Evolutionary conservation across 2,113 vertebrate genomes (phyloP), one percentile per base, ranked within the genome.

Genomic region (Syrrhaptes paradoxus): DNA sequence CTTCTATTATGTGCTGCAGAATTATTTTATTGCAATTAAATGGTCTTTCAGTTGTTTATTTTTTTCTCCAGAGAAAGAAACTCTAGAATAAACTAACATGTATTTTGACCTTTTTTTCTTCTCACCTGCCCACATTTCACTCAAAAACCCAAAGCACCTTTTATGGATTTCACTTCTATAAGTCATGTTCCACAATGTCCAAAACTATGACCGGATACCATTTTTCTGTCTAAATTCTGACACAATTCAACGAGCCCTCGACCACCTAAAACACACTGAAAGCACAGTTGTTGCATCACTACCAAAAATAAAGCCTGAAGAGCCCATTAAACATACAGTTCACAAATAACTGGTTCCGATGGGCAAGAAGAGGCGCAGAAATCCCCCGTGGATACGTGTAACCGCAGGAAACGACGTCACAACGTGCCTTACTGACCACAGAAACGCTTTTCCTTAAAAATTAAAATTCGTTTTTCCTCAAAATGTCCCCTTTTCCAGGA

Each of bases 381-480:
- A 59, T 21, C 78, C 74, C 55, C 46, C 24, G 4, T 20, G 46
- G 38, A 19, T 24, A 45, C 1, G 1, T 0, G 49, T 17, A 55
- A 32, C 0, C 7, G 59, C 46, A 71, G 25, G 38, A 70, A 72
- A 48, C 19, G 18, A 29, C 46, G 36, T 32, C 65, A 49, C 67
- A 43, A 6, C 54, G 17, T 45, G 73, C n/a, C 63, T 54, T 16
- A 25, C 2, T 9, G 38, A 70, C 76, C 65, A 9, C 49, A n/a
- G 67, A 55, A 76, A 76, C 11, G 15, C 57, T 76, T 36, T 5
- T 7, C 36, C 46, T 31, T 28, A 10, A 21, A 58, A 66, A 55
- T 0, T 0, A 16, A 7, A 25, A 10, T 0, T 1, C 7, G 1
- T 25, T 74, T 48, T 38, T 2, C 3, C 51, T 17, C 45, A n/a